A percentile compares a stretch with the other conserved stretches of the same genome.
These are phyloP conservation scores for Artibeus jamaicensis DNA, from an alignment of 2,797 vertebrate species.

Conservation along the genomic window DNA sequence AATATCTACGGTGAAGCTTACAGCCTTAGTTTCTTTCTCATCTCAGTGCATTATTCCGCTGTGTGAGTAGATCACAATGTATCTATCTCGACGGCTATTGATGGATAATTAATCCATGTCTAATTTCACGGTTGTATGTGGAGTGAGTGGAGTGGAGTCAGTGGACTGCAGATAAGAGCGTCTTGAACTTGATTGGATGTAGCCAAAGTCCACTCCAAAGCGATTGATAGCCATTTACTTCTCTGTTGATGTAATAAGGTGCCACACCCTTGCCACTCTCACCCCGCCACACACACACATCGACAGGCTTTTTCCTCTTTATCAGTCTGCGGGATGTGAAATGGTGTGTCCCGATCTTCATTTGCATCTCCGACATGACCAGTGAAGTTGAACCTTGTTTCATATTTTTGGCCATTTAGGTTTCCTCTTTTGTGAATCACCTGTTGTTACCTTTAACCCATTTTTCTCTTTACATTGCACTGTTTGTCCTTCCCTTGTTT, in stretches of 20 bases:
- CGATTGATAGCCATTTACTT: neutral
- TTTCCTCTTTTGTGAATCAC: slow-evolving; percentile 45
- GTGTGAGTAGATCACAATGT: neutral
- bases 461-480: neutral
- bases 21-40: neutral
- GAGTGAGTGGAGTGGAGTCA: neutral
- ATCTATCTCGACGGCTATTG: neutral
- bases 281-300: too few relatives aligned
- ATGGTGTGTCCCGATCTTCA: neutral
- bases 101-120: neutral
- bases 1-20: neutral
- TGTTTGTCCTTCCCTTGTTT: neutral
- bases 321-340: neutral
- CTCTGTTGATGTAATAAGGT: accelerated
- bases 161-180: neutral
- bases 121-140: neutral
- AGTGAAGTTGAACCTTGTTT: slow-evolving; percentile 15
- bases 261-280: neutral
- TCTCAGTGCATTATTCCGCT: neutral
- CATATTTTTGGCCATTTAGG: slow-evolving; percentile 47
- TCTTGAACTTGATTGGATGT: neutral
- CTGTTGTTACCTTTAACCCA: neutral
- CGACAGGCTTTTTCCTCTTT: neutral
- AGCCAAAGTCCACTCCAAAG: neutral
- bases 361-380: slow-evolving; percentile 51